A percentile compares a stretch with the other conserved stretches of the same genome.
phyloP scores from a whole-genome alignment of 2,113 vertebrate genomes.

The Chaetura pelagica region DNA sequence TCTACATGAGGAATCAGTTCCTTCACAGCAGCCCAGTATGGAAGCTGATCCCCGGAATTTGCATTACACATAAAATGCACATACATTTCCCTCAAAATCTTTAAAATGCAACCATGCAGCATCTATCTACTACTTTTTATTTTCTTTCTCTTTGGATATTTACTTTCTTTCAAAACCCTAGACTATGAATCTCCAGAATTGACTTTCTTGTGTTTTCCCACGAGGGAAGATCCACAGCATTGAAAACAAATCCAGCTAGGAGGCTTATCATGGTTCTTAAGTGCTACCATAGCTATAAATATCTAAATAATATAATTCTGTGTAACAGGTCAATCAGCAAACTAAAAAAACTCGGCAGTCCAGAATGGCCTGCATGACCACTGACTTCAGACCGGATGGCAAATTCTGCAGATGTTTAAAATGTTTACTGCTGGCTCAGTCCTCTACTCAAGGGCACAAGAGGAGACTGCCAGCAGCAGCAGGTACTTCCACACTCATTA shows the following conservation, averaged over 20 bases:
- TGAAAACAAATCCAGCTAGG: neutral
- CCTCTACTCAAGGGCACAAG: constrained; percentile 13
- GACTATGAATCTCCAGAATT: neutral
- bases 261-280: neutral
- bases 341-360: neutral
- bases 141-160: neutral
- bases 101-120: neutral
- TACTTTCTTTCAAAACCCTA: neutral
- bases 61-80: neutral
- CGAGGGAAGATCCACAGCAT: neutral
- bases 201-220: neutral
- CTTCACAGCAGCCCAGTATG: neutral
- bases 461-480: neutral
- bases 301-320: constrained; percentile 1
- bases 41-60: neutral
- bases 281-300: neutral
- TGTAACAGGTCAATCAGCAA: neutral
- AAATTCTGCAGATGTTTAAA: constrained; percentile 39
- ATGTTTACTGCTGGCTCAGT: neutral
- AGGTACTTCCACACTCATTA: neutral
- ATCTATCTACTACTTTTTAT: neutral
- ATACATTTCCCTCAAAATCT: neutral
- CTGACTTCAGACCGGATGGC: neutral
- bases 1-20: neutral
- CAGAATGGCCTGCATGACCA: neutral